phyloP scores from a whole-genome alignment of 2,797 vertebrate genomes.

The Phoxinus dragarum region DNA sequence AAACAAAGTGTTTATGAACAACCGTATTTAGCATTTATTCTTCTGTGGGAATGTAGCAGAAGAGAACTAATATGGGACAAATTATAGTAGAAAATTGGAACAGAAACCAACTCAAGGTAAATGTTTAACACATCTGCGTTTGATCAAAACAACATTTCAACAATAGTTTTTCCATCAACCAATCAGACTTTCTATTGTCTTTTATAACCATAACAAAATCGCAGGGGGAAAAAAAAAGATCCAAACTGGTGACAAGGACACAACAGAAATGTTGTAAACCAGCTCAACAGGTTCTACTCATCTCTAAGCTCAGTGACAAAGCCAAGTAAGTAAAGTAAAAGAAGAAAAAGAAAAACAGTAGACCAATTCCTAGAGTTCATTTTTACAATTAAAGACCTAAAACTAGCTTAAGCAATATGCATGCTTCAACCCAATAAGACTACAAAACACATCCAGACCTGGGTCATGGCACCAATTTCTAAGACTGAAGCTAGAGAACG shows the following conservation, averaged over 20 bases:
- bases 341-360: not conserved
- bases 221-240: not conserved
- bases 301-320: not conserved
- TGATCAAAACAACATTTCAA: not conserved
- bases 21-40: not conserved
- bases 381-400: not conserved
- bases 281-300: conserved; percentile 15
- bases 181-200: not conserved
- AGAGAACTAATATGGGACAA: not conserved
- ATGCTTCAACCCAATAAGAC: not conserved
- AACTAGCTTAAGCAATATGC: not conserved
- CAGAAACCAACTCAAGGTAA: not conserved
- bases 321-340: not conserved
- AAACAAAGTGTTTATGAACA: not conserved
- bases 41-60: not conserved
- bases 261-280: conserved; percentile 22
- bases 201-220: not conserved
- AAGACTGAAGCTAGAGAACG: not conserved
- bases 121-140: not conserved
- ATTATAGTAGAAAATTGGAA: not conserved
- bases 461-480: conserved; percentile 5
- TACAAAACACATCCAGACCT: not conserved
- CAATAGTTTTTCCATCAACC: not conserved
- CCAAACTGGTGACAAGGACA: not conserved
- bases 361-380: not conserved